Base-by-base conservation (phyloP, 2,113 vertebrate genomes). In the Anolis carolinensis region DNA sequence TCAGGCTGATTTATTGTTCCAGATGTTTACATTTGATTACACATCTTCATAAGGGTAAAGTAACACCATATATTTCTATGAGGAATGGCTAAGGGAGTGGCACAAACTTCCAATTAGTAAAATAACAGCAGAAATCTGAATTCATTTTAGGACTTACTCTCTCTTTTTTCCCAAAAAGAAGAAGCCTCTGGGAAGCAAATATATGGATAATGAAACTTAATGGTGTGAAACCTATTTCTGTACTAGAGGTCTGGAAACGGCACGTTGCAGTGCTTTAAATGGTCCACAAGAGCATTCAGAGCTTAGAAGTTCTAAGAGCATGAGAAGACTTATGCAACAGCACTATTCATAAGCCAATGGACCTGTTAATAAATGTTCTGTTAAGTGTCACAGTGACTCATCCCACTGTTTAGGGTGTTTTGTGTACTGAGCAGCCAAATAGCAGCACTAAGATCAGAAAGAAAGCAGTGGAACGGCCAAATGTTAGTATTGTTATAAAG, bases 161-260 rank as follows among this genome's bases (percentile, higher is more conserved):
- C 83, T 86, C 85, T 34, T 13, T 59, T 18, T 59, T 18, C 4
- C 55, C 55, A 18, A 59, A 59, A 59, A 59, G 55, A 83, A 14
- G 34, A 89, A 90, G 84, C 2, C 16, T 89, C 14, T 30, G 50
- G 81, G 90, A 86, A 36, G 68, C 30, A 84, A 91, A 30, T 83
- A 90, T 89, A 89, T 55, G 14, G 21, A 25, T 90, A 88, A 91
- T 82, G 84, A 90, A 89, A 91, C 84, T 59, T 89, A 89, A 92
- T 79, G 18, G 18, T 71, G 48, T 85, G 85, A 93, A 85, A 83
- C 85, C 65, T 55, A 92, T 92, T 89, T 92, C 83, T 89, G 65
- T 32, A 72, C 32, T 87, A 81, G 72, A 92, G 72, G 50, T 85
- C 77, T 84, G 81, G 32, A 82, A 0, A 9, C 4, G 71, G 13